These are phyloP conservation scores for Simalia tracyae DNA, from an alignment of 2,797 vertebrate genomes.

Conservation along the genomic window DNA sequence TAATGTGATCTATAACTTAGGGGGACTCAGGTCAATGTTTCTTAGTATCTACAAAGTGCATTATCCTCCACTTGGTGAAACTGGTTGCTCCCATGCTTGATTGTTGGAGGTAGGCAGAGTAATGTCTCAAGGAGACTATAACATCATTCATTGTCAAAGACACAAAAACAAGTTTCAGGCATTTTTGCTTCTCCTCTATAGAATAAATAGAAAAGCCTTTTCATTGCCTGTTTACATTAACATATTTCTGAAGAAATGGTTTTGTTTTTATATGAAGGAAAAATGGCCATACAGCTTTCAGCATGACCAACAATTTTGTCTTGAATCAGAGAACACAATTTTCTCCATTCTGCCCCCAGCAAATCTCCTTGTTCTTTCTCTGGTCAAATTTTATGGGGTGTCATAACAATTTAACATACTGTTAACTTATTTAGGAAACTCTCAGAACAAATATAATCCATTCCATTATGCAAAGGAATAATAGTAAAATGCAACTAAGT, in stretches of 20 bases:
- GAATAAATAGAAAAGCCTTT: background rate
- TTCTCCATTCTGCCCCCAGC: background rate
- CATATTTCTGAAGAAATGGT: background rate
- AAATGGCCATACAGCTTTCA: background rate
- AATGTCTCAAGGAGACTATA: background rate
- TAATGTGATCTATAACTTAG: background rate
- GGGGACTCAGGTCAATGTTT: background rate
- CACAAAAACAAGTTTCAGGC: background rate
- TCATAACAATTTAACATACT: conserved; percentile 22
- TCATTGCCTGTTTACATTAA: background rate
- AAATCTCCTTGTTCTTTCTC: background rate
- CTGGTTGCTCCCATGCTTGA: background rate
- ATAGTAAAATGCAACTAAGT: background rate
- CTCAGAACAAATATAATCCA: conserved; percentile 16
- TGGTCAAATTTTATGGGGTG: background rate
- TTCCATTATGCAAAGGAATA: background rate
- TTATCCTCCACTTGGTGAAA: background rate
- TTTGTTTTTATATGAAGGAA: background rate
- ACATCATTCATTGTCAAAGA: background rate
- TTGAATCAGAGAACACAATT: background rate
- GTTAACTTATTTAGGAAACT: conserved; percentile 17
- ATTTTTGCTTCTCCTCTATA: background rate
- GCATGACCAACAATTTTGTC: background rate
- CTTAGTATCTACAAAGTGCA: background rate
- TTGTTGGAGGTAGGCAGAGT: too few relatives aligned